Base-by-base conservation (phyloP, 2,113 vertebrate genomes). In the Puntigrus tetrazona region DNA sequence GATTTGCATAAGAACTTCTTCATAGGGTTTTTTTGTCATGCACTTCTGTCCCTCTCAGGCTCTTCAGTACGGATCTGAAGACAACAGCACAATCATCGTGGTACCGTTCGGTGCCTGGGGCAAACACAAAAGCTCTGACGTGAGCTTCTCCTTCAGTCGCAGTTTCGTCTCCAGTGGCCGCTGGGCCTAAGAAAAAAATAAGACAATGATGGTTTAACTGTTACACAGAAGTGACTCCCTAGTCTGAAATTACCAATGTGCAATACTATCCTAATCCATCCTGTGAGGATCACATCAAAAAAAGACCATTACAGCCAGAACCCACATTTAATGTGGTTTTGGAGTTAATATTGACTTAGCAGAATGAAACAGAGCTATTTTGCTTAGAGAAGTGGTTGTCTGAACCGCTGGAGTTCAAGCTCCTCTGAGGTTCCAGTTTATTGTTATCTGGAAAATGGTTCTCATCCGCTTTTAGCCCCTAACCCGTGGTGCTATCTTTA, bases 51-150 rank as follows among this genome's bases (percentile, higher is more conserved):
- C 29, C 76, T 78, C 70, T 59, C 81, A 99, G 98, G 97, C 95
- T 4, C 92, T 96, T 3, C 97, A 98, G 16, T 99, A 97, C 0
- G 98, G 98, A 20, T 91, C 96, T 0, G 98, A 99, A 89, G 98
- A 99, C 91, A 99, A 99, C 92, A 96, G 96, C 91, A 99, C 98
- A 0, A 90, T 96, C 20, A 94, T 99, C 0, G 95, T 99, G 18
- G 96, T 99, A 73, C 98, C 98, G 0, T 99, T 99, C 29, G 97
- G 98, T 38, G 98, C 98, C 0, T 99, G 98, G 98, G 98, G 98
- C 43, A 98, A 97, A 83, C 96, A 98, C 89, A 95, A 96, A 91
- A 96, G 88, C 5, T 91, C 96, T 0, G 95, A 96, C 73, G 22
- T 95, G 22, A 96, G 89, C 90, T 98, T 97, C 92, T 99, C 98